phyloP scores from a whole-genome alignment of 2,888 invertebrate genomes.

The Alloscopus bannaensis region DNA sequence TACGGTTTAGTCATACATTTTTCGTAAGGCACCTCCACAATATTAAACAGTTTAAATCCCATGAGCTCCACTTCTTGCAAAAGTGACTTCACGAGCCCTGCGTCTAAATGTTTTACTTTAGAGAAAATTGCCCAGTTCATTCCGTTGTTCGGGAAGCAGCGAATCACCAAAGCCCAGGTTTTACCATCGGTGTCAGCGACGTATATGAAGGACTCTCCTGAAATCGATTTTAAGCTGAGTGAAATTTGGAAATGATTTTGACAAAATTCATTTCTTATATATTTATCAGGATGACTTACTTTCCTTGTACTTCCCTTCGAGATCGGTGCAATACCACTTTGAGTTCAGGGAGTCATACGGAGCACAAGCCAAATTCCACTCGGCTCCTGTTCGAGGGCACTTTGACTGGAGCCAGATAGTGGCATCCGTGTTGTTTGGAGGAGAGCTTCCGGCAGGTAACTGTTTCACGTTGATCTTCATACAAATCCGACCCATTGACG shows the following conservation, averaged over 20 bases:
- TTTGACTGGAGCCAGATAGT: slow-evolving; percentile 61
- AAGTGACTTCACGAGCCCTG: slow-evolving; percentile 54
- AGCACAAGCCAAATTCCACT: slow-evolving; percentile 53
- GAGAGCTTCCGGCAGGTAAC: slow-evolving; percentile 20
- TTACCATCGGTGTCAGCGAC: slow-evolving; percentile 63
- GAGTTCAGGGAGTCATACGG: slow-evolving; percentile 42
- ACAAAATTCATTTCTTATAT: not conserved
- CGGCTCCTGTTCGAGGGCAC: slow-evolving; percentile 54
- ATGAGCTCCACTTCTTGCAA: slow-evolving; percentile 52
- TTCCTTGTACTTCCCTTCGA: slow-evolving; percentile 30
- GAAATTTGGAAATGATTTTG: not conserved
- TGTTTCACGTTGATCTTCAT: slow-evolving; percentile 58
- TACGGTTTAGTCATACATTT: slow-evolving; percentile 58
- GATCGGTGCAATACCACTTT: slow-evolving; percentile 62
- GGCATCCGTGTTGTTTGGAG: slow-evolving; percentile 40
- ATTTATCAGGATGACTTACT: slow-evolving; percentile 29
- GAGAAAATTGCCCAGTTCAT: slow-evolving; percentile 67
- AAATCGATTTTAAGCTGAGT: not conserved
- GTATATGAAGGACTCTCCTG: slow-evolving; percentile 62
- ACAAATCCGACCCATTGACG: slow-evolving; percentile 50
- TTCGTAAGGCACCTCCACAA: slow-evolving; percentile 62
- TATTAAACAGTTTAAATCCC: slow-evolving; percentile 60
- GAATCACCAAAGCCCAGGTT: slow-evolving; percentile 58
- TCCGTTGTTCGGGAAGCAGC: slow-evolving; percentile 61
- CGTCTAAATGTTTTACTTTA: slow-evolving; percentile 55